Evolutionary conservation across 2,888 invertebrate species (phyloP).

Genomic region (Cephus sareptanus): DNA sequence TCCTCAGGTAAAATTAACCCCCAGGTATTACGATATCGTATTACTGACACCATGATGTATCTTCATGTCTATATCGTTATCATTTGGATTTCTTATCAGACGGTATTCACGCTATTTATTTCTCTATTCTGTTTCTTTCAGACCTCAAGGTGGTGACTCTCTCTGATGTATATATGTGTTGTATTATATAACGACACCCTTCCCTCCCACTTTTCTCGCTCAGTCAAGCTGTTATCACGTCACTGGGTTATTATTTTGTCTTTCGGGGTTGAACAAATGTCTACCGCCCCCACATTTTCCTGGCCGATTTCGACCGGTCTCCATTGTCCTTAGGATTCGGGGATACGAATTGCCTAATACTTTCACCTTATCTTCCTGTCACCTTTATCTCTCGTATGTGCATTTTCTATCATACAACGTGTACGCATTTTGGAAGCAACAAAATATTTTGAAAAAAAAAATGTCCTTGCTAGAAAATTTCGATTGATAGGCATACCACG

Average conservation of each 20-base stretch:
- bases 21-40: background rate
- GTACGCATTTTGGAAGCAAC: too few species aligned
- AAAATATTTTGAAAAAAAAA: too few species aligned
- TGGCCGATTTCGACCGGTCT: background rate
- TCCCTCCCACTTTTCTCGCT: too few species aligned
- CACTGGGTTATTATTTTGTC: background rate
- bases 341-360: background rate
- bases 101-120: background rate
- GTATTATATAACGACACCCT: background rate
- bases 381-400: background rate
- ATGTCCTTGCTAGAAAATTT: too few species aligned
- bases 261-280: background rate
- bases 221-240: background rate
- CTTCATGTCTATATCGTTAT: background rate
- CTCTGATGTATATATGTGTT: background rate
- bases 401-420: too few species aligned
- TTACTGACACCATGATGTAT: background rate
- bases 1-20: background rate
- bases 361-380: background rate
- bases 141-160: background rate
- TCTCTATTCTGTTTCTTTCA: background rate
- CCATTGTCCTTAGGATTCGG: background rate
- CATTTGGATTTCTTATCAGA: background rate
- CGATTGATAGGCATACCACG: too few species aligned
- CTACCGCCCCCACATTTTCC: background rate